These are phyloP conservation scores for Aplidium turbinatum DNA, from an alignment of 23 tunicate species.

Conservation along the genomic window DNA sequence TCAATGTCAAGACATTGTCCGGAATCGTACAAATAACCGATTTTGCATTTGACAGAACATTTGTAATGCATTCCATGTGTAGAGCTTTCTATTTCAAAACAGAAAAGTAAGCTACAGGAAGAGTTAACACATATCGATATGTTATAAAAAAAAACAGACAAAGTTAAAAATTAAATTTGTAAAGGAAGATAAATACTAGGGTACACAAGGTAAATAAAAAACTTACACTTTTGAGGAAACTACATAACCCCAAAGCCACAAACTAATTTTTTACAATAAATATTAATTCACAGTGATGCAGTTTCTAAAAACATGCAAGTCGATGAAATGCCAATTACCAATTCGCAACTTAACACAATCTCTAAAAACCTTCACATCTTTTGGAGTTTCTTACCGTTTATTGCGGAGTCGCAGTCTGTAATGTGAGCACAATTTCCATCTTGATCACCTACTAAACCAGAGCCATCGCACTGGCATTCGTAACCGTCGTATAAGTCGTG, in stretches of 20 bases:
- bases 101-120: too few relatives aligned
- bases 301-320: background rate
- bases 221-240: too few relatives aligned
- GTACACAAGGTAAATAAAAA: too few relatives aligned
- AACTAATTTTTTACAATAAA: too few relatives aligned
- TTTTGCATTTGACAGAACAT: conserved; percentile 38
- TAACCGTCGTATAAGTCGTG: conserved; percentile 56
- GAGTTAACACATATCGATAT: too few relatives aligned
- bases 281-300: too few relatives aligned
- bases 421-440: conserved; percentile 44
- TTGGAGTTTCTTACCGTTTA: conserved; percentile 25
- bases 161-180: too few relatives aligned
- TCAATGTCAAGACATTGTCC: conserved; percentile 61
- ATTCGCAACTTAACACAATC: too few relatives aligned
- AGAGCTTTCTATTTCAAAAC: too few relatives aligned
- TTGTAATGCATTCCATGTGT: background rate
- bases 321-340: background rate
- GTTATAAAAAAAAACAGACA: too few relatives aligned
- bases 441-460: conserved; percentile 43
- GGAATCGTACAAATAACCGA: conserved; percentile 32
- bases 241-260: too few relatives aligned
- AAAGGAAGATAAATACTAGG: too few relatives aligned
- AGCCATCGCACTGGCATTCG: conserved; percentile 41
- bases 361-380: background rate
- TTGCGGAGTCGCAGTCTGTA: conserved; percentile 14